phyloP scores from a whole-genome alignment of 2,113 vertebrate species.

The Bungarus multicinctus region DNA sequence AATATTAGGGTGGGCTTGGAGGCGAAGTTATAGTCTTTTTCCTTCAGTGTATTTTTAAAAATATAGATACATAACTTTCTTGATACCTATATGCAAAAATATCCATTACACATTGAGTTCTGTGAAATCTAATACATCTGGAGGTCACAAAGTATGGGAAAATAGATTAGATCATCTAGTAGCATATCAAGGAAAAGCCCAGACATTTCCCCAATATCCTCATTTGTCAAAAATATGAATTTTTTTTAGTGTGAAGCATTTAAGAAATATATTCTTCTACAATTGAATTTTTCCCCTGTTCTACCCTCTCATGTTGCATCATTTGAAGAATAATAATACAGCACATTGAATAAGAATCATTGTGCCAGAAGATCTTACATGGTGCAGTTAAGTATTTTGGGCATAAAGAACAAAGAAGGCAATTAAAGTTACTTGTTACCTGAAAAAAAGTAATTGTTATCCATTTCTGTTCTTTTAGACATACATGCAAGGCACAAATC shows the following conservation, averaged over 20 bases:
- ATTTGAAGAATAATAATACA: neutral
- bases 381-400: slow-evolving; percentile 2
- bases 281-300: neutral
- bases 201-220: neutral
- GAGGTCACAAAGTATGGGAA: neutral
- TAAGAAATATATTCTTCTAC: neutral
- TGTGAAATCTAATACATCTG: neutral
- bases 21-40: neutral
- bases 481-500: neutral
- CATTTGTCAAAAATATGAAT: neutral
- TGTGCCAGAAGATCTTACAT: neutral
- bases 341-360: neutral
- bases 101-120: neutral
- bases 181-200: neutral
- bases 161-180: neutral
- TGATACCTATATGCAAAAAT: neutral
- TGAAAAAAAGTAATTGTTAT: neutral
- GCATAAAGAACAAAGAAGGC: neutral
- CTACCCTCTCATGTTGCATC: neutral
- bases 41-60: neutral
- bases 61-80: neutral
- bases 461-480: neutral
- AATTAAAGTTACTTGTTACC: neutral
- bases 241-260: neutral
- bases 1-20: neutral